phyloP scores from a whole-genome alignment of 2,113 vertebrate species.

The Prionailurus bengalensis region DNA sequence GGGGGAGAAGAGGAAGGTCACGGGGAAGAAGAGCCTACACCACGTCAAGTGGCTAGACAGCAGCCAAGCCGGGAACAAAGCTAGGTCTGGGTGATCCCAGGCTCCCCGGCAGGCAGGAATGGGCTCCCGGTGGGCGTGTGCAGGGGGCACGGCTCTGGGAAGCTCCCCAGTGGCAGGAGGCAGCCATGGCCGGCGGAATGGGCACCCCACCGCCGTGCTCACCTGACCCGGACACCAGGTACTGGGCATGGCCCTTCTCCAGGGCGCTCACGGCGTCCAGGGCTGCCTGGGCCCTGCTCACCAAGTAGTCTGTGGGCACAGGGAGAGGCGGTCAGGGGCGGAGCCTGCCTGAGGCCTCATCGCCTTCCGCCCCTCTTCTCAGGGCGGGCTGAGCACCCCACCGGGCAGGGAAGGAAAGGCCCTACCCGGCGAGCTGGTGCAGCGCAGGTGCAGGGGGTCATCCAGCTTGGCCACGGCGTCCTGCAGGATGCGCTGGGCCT shows the following conservation, averaged over 20 bases:
- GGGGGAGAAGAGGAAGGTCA: rapidly evolving
- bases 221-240: slow-evolving; percentile 92
- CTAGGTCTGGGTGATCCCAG: neutral
- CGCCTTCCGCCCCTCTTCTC: neutral
- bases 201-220: slow-evolving; percentile 13
- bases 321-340: rapidly evolving
- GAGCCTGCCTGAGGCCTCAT: neutral
- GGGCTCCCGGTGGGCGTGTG: neutral
- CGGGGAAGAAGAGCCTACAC: rapidly evolving
- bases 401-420: neutral
- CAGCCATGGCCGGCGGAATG: rapidly evolving
- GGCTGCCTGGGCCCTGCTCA: slow-evolving; percentile 93
- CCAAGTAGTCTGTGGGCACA: slow-evolving; percentile 93
- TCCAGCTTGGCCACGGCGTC: slow-evolving; percentile 94
- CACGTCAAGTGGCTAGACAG: rapidly evolving
- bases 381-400: rapidly evolving
- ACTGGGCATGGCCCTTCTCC: slow-evolving; percentile 92
- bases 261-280: slow-evolving; percentile 91
- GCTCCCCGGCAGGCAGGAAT: neutral
- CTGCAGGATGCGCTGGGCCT: slow-evolving; percentile 93
- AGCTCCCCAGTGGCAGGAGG: rapidly evolving
- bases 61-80: neutral
- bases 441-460: slow-evolving; percentile 95
- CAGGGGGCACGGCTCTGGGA: too few species aligned
- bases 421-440: slow-evolving; percentile 97